Percentiles rank a stretch among this genome's conserved stretches.
Evolutionary conservation across 2,113 vertebrate species (phyloP).

Genomic region (Lipotes vexillifer): DNA sequence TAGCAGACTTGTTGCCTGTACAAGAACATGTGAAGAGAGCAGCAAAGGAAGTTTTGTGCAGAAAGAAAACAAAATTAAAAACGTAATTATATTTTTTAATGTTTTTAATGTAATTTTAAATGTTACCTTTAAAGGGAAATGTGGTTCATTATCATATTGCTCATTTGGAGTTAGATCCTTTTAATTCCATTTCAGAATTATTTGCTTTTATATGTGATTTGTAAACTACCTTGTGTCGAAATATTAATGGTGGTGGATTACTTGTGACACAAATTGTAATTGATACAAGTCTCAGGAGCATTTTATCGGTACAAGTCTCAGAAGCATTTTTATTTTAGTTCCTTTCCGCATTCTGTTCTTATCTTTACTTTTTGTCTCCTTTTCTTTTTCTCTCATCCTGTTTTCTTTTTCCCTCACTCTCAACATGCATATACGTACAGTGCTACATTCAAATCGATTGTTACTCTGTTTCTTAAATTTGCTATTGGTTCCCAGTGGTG

Average conservation of each 20-base stretch:
- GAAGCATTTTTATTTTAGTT: background rate
- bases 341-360: background rate
- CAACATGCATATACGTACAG: background rate
- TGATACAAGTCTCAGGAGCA: background rate
- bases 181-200: slow-evolving; percentile 16
- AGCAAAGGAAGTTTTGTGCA: slow-evolving; percentile 80
- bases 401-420: background rate
- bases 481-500: background rate
- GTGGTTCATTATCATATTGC: background rate
- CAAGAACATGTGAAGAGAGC: slow-evolving; percentile 87
- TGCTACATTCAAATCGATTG: background rate
- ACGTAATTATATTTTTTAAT: slow-evolving; percentile 73
- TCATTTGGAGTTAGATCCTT: slow-evolving; percentile 20
- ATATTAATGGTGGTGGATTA: background rate
- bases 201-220: background rate
- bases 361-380: background rate
- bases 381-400: background rate
- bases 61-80: slow-evolving; percentile 84
- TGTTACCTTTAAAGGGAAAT: slow-evolving; percentile 20
- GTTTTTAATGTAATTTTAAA: slow-evolving; percentile 35
- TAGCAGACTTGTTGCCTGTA: slow-evolving; percentile 93
- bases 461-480: slow-evolving; percentile 12
- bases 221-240: background rate
- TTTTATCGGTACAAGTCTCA: background rate
- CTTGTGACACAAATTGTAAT: background rate